These are phyloP conservation scores for Seriola rivoliana DNA, from an alignment of 2,113 vertebrate species.

Conservation along the genomic window DNA sequence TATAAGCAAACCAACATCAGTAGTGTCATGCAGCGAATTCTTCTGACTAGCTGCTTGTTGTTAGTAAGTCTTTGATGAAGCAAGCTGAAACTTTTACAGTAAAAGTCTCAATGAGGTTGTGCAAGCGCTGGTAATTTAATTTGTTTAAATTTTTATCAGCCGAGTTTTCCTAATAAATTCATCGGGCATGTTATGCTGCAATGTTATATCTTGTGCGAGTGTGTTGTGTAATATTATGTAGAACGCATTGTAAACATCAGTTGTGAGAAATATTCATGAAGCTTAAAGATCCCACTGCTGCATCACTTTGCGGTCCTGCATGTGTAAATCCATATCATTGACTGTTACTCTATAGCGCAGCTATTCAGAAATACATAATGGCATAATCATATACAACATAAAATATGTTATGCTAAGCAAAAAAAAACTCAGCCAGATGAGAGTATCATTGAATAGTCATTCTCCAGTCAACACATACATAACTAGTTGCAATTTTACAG, in stretches of 20 bases:
- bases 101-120: background rate
- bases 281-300: background rate
- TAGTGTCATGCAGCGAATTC: no score
- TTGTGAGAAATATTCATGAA: background rate
- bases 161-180: background rate
- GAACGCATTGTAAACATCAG: background rate
- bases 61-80: background rate
- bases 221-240: background rate
- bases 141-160: background rate
- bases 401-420: background rate
- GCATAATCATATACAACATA: background rate
- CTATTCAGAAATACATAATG: background rate
- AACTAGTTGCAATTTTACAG: background rate
- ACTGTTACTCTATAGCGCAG: background rate
- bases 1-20: background rate
- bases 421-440: background rate
- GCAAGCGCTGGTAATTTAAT: background rate
- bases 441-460: background rate
- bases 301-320: background rate
- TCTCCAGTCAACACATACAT: background rate
- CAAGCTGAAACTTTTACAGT: background rate
- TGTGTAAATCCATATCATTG: background rate
- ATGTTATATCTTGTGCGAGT: background rate
- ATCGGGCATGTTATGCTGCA: background rate
- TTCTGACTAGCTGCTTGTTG: background rate